Evolutionary conservation across 2,888 invertebrate genomes (phyloP).

Genomic region (Plagodis dolabraria): DNA sequence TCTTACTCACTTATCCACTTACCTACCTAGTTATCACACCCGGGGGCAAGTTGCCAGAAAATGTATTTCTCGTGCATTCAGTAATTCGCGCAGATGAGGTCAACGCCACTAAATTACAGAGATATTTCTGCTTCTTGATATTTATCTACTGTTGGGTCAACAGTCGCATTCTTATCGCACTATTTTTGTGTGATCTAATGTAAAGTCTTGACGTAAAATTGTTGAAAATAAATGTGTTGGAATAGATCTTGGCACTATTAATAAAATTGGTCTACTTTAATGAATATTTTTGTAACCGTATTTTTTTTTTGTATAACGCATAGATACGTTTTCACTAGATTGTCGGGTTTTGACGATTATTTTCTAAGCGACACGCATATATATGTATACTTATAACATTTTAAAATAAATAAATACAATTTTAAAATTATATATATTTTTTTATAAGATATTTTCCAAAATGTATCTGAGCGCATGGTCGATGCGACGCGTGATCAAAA

Average conservation of each 20-base stretch:
- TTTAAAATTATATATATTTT: too few relatives aligned
- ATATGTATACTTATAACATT: too few relatives aligned
- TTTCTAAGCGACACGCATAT: too few relatives aligned
- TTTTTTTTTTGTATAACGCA: too few relatives aligned
- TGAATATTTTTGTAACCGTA: too few relatives aligned
- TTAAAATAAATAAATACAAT: too few relatives aligned
- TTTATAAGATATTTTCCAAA: too few relatives aligned
- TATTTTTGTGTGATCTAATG: conserved; percentile 17
- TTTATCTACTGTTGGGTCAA: conserved; percentile 30
- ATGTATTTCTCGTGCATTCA: conserved; percentile 45
- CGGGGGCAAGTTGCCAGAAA: conserved; percentile 54
- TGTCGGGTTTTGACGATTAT: too few relatives aligned
- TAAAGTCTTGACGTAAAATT: not conserved
- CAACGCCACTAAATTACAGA: conserved; percentile 45
- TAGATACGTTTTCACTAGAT: too few relatives aligned
- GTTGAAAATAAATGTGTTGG: not conserved
- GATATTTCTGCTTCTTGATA: conserved; percentile 34
- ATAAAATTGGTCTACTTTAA: not conserved
- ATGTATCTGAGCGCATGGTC: too few relatives aligned
- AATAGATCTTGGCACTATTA: not conserved
- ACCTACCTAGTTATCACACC: conserved; percentile 41
- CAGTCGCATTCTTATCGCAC: conserved; percentile 26
- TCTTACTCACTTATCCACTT: conserved; percentile 44
- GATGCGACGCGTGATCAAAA: too few relatives aligned
- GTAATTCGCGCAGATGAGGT: conserved; percentile 39